Percentiles rank a stretch among this genome's conserved stretches.
Evolutionary conservation across 2,113 vertebrate species (phyloP).

Genomic region (Syrmaticus mikado): DNA sequence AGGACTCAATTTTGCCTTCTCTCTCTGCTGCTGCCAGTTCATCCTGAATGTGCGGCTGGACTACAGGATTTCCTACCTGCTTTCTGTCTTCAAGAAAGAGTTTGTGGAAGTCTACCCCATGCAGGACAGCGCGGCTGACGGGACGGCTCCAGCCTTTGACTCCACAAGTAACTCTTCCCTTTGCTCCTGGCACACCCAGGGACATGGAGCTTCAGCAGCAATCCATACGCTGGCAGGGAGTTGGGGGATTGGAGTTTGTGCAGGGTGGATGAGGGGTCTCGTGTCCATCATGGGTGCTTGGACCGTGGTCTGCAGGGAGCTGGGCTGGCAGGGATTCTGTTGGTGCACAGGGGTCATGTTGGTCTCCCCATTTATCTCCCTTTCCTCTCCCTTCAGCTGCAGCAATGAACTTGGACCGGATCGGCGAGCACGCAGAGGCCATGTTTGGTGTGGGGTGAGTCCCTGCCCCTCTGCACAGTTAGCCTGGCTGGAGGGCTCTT

Average conservation of each 20-base stretch:
- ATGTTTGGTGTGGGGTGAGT: conserved; percentile 98
- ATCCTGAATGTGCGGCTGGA: conserved; percentile 96
- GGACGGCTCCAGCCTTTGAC: conserved; percentile 89
- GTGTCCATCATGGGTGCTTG: fast-evolving
- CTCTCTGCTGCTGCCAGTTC: conserved; percentile 80
- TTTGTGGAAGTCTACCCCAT: conserved; percentile 96
- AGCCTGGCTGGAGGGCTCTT: neutral
- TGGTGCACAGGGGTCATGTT: fast-evolving
- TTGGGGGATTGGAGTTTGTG: neutral
- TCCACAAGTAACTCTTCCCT: conserved; percentile 83
- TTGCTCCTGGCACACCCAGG: conserved; percentile 6
- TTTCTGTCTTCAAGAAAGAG: conserved; percentile 98
- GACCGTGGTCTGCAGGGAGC: neutral
- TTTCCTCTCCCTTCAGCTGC: conserved; percentile 75
- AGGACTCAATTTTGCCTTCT: neutral
- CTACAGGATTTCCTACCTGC: conserved; percentile 96
- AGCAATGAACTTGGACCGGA: conserved; percentile 91
- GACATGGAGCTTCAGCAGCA: neutral
- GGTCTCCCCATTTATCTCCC: neutral
- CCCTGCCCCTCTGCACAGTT: neutral
- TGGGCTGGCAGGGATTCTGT: neutral
- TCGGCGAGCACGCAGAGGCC: conserved; percentile 95
- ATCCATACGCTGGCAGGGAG: neutral
- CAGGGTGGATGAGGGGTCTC: neutral
- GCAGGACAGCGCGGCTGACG: conserved; percentile 87